Evolutionary conservation across 2,888 invertebrate species (phyloP).

Genomic region (Acanthosoma haemorrhoidale): DNA sequence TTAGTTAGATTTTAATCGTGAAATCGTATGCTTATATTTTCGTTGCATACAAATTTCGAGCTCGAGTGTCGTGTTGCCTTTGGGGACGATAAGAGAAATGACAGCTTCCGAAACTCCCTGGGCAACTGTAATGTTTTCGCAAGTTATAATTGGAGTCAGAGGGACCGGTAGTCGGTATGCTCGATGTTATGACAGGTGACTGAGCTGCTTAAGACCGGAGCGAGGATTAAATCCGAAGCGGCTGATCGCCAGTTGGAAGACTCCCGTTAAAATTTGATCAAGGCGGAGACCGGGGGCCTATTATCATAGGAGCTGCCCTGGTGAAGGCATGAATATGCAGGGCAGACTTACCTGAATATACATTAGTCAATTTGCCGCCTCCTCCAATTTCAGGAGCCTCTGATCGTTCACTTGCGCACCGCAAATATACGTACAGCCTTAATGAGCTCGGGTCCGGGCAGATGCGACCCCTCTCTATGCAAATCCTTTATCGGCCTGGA

Average conservation of each 20-base stretch:
- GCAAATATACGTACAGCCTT: neutral
- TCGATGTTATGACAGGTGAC: neutral
- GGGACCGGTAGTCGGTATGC: neutral
- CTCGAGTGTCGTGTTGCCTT: too few species aligned
- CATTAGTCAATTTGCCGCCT: slow-evolving; percentile 34
- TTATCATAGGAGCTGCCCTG: neutral
- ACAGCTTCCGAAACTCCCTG: too few species aligned
- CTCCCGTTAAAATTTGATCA: slow-evolving; percentile 16
- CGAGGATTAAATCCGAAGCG: neutral
- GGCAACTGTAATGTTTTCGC: too few species aligned
- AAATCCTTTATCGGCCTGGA: neutral
- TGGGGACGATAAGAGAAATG: too few species aligned
- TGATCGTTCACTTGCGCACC: neutral
- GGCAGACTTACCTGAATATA: slow-evolving; percentile 33
- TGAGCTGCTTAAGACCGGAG: neutral
- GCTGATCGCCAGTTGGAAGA: neutral
- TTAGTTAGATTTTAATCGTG: too few species aligned
- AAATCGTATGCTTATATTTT: too few species aligned
- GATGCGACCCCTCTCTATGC: slow-evolving; percentile 3
- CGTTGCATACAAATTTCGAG: too few species aligned
- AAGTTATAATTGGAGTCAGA: too few species aligned
- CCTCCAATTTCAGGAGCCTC: slow-evolving; percentile 17
- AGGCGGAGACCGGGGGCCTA: neutral
- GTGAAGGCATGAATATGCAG: slow-evolving; percentile 34
- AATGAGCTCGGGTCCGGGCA: neutral